These are phyloP conservation scores for Ophioderma brevispina DNA, from an alignment of 35 echinoderm and acorn worm species.

Conservation along the genomic window DNA sequence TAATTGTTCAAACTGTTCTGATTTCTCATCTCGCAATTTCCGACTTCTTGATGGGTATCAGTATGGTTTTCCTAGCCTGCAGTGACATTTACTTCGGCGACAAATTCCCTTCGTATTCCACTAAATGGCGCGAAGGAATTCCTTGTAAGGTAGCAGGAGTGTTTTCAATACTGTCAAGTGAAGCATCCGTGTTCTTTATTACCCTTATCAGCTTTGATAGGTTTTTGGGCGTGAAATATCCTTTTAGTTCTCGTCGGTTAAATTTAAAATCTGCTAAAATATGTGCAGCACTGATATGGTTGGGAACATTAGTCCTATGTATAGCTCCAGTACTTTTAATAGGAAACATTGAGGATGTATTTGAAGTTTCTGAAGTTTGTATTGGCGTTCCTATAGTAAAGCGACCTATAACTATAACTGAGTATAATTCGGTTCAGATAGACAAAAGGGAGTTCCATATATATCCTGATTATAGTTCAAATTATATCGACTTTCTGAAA, in stretches of 20 bases:
- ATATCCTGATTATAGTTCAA: neutral
- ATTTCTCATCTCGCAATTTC: conserved; percentile 38
- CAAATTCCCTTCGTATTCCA: conserved; percentile 7
- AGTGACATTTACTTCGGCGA: conserved; percentile 18
- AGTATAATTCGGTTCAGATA: neutral
- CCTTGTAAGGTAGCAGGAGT: conserved; percentile 43
- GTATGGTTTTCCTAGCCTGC: conserved; percentile 26
- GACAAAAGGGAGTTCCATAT: neutral
- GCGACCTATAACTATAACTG: conserved; percentile 12
- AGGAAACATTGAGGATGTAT: neutral
- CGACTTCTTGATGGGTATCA: conserved; percentile 40
- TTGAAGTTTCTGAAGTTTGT: conserved; percentile 11
- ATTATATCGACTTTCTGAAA: neutral
- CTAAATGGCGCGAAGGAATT: conserved; percentile 20
- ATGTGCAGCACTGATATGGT: neutral
- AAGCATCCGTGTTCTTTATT: too few relatives aligned
- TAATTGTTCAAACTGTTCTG: conserved; percentile 18
- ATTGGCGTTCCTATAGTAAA: conserved; percentile 23
- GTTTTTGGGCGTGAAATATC: conserved; percentile 39
- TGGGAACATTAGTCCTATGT: neutral
- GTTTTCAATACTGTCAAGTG: conserved; percentile 40
- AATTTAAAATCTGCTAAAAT: neutral
- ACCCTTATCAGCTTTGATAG: conserved; percentile 46
- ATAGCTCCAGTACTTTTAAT: neutral
- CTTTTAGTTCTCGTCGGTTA: conserved; percentile 22